Evolutionary conservation across 2,888 invertebrate species (phyloP).

Genomic region (Lepidochrysops patricia): DNA sequence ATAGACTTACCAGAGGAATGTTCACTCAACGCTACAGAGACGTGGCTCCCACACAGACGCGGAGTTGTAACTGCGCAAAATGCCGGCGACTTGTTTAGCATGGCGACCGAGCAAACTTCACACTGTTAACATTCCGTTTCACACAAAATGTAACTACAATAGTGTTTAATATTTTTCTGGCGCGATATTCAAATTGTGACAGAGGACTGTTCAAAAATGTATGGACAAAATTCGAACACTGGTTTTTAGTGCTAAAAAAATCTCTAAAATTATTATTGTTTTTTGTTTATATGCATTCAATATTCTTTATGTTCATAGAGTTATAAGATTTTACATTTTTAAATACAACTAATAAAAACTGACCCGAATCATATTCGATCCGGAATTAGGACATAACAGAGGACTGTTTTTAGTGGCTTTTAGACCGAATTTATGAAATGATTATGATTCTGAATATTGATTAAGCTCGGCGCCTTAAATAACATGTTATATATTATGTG

Average conservation of each 20-base stretch:
- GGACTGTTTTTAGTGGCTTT: constrained; percentile 8
- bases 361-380: constrained; percentile 3
- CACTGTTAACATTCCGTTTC: too few species aligned
- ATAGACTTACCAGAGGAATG: neutral
- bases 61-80: neutral
- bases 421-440: constrained; percentile 8
- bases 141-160: too few species aligned
- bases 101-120: too few species aligned
- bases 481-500: neutral
- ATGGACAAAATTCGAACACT: neutral
- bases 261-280: neutral
- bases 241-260: neutral
- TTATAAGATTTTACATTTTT: constrained; percentile 6
- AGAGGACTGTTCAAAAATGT: too few species aligned
- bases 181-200: too few species aligned
- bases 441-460: constrained; percentile 7
- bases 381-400: constrained; percentile 7
- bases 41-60: neutral
- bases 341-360: constrained; percentile 4
- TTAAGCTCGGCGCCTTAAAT: neutral
- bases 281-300: neutral
- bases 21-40: neutral
- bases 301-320: constrained; percentile 2
- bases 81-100: too few species aligned
- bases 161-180: too few species aligned